These are phyloP conservation scores for Notospermus geniculatus DNA, from an alignment of 1,140 invertebrate species.

Conservation along the genomic window DNA sequence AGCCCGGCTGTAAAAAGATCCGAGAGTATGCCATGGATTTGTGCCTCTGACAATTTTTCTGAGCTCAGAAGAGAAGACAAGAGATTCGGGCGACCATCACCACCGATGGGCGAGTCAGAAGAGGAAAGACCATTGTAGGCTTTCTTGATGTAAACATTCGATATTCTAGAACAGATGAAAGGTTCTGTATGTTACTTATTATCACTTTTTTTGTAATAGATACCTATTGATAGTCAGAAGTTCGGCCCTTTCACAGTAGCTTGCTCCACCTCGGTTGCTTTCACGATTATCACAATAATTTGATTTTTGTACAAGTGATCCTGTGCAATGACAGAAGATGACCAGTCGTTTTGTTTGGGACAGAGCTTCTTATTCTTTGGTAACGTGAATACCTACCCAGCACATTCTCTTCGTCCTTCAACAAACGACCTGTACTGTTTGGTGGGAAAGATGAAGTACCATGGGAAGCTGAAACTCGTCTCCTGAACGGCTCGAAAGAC, in stretches of 20 bases:
- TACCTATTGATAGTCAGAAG: too few relatives aligned
- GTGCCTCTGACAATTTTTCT: neutral
- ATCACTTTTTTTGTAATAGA: too few relatives aligned
- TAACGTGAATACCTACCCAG: neutral
- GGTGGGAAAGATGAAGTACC: conserved; percentile 19
- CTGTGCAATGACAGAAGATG: too few relatives aligned
- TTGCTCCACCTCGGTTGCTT: too few relatives aligned
- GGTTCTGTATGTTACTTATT: too few relatives aligned
- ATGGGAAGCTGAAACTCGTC: conserved; percentile 19
- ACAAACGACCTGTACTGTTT: conserved; percentile 18
- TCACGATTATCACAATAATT: too few relatives aligned
- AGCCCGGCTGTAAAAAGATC: conserved; percentile 12
- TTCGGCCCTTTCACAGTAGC: too few relatives aligned
- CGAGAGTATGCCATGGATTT: neutral
- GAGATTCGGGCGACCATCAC: neutral
- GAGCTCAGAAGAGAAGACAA: neutral
- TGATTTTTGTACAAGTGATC: too few relatives aligned
- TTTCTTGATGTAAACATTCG: neutral
- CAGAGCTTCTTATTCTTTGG: too few relatives aligned
- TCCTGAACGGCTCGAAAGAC: conserved; percentile 15
- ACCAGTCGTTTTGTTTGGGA: too few relatives aligned
- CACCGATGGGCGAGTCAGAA: neutral
- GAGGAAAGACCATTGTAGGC: neutral
- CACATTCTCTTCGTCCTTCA: neutral
- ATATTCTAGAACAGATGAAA: conserved; percentile 6